A percentile compares a stretch with the other conserved stretches of the same genome.
phyloP scores from a whole-genome alignment of 1,140 invertebrate genomes.

The Ridgeia piscesae region DNA sequence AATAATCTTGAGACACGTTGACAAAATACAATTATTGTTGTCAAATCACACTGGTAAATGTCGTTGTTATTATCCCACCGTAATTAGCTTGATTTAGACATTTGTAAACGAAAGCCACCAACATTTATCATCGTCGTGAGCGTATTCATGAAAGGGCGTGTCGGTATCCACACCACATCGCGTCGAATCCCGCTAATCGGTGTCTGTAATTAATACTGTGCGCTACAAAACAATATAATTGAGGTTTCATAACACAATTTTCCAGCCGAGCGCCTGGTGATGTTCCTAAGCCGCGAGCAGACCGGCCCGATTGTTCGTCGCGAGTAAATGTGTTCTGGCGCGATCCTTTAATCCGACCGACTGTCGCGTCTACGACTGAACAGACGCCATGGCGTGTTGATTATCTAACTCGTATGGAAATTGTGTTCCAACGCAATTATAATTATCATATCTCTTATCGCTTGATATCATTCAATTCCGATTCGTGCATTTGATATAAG shows the following conservation, averaged over 20 bases:
- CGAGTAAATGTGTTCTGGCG: background rate
- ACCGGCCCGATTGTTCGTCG: background rate
- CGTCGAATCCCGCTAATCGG: background rate
- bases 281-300: background rate
- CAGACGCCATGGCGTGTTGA: background rate
- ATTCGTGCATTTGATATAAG: conserved; percentile 1
- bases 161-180: background rate
- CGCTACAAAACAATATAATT: background rate
- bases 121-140: background rate
- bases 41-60: background rate
- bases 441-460: conserved; percentile 6
- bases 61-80: background rate
- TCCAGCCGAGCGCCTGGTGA: background rate
- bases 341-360: background rate
- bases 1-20: background rate
- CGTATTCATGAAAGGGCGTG: background rate
- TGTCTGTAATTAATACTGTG: background rate
- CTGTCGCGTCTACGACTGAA: background rate
- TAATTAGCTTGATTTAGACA: background rate
- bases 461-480: conserved; percentile 1
- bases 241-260: background rate
- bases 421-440: conserved; percentile 1
- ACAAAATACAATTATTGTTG: background rate
- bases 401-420: background rate
- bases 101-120: background rate